Base-by-base conservation (phyloP, 2,797 vertebrate genomes). In the Percopsis omiscomaycus region DNA sequence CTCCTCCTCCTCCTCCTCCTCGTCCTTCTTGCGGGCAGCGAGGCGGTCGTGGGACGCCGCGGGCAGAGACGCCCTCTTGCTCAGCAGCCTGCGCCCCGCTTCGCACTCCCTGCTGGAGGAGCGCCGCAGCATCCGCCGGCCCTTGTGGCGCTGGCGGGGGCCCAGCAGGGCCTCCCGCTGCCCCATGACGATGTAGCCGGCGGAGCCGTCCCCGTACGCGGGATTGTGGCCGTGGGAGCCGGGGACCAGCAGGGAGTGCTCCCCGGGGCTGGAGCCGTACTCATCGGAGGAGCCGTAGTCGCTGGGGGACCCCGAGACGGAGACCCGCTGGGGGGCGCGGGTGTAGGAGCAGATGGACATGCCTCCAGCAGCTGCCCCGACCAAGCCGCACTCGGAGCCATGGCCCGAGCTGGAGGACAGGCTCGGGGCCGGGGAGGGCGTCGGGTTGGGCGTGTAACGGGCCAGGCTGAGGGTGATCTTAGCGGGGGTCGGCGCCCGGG, bases 281-380 rank as follows among this genome's bases (percentile, higher is more conserved):
- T 95, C 94, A 27, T 95, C 94, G 0, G 94, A 95, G 0, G 94
- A 95, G 32, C 94, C 94, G 1, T 93, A 94, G 82, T 95, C 94
- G 1, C 91, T 93, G 0, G 92, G 85, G 14, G 93, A 94, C 56
- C 92, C 92, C 44, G 92, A 93, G 77, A 93, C 89, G 6, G 93
- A 94, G 45, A 93, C 92, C 74, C 92, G 89, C 80, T 93, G 92
- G 69, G 91, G 88, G 49, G 91, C 89, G 3, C 92, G 89, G 59
- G 89, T 82, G 74, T 93, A 93, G 59, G 93, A 90, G 77, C 91
- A 93, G 62, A 93, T 75, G 0, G 89, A 86, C 75, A 92, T 91
- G 27, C 90, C 89, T 51, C 92, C 92, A 59, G 91, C 90, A 0
- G 89, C 89, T 13, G 89, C 91, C 55, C 91, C 92, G 61, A 91